Evolutionary conservation across 2,888 invertebrate genomes (phyloP).

Genomic region (Macaria notata): DNA sequence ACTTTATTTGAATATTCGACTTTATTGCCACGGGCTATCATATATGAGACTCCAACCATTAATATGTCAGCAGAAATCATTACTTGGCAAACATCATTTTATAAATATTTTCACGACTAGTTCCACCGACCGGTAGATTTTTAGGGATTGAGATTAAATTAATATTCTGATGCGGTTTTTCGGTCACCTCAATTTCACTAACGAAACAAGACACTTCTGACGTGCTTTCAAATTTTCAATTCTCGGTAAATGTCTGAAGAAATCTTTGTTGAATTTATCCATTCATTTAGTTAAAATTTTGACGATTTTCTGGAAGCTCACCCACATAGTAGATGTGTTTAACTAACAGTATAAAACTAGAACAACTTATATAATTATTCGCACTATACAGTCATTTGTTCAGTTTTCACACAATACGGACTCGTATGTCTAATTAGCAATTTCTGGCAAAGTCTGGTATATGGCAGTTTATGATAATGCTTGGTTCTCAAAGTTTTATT

Average conservation of each 20-base stretch:
- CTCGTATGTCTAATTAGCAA: too few species aligned
- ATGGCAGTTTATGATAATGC: too few species aligned
- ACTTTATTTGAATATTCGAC: constrained; percentile 26
- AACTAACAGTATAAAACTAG: constrained; percentile 5
- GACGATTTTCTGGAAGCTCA: constrained; percentile 13
- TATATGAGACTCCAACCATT: constrained; percentile 13
- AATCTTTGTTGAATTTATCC: constrained; percentile 4
- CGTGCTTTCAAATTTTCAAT: constrained; percentile 42
- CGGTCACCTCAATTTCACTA: constrained; percentile 58
- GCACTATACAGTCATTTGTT: background rate
- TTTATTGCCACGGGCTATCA: constrained; percentile 28
- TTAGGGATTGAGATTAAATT: constrained; percentile 11
- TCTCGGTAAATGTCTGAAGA: constrained; percentile 42
- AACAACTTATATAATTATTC: background rate
- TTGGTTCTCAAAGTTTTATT: too few species aligned
- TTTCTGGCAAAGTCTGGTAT: too few species aligned
- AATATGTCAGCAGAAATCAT: constrained; percentile 23
- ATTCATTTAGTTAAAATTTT: constrained; percentile 1
- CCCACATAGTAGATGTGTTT: constrained; percentile 12
- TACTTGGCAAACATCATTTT: constrained; percentile 12
- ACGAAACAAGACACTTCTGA: constrained; percentile 51
- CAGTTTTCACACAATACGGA: too few species aligned
- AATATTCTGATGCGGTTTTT: constrained; percentile 35
- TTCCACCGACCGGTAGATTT: constrained; percentile 2
- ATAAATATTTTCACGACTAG: constrained; percentile 2